Evolutionary conservation across 2,797 vertebrate species (phyloP), one percentile per base, ranked within the genome.

Genomic region (Carcharodon carcharias): DNA sequence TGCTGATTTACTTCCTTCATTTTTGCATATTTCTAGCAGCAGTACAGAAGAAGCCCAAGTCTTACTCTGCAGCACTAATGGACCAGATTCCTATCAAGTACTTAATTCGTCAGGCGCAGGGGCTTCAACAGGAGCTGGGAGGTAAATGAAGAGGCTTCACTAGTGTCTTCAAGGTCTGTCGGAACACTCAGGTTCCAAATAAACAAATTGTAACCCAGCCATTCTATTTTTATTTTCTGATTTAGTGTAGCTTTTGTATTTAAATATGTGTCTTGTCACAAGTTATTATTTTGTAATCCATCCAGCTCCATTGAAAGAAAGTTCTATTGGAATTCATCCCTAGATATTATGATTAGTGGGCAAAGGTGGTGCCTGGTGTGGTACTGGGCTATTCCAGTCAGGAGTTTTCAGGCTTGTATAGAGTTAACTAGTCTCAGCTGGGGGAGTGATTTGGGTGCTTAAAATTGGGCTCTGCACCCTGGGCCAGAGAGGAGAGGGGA

Each of bases 1-100:
- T 65, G 61, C 31, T 35, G 73, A 95, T 26, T 77, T 4, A 56
- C 50, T 58, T 35, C 12, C 18, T 54, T 95, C 45, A 71, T 11
- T 95, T 67, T 95, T 77, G 16, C 50, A 54, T 58, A 7, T 96
- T 28, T 63, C 28, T 77, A 87, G 99, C 99, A 96, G 98, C 98
- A 96, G 99, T 99, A 99, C 99, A 99, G 97, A 99, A 97, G 97
- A 99, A 99, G 96, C 99, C 99, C 93, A 99, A 99, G 97, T 99
- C 99, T 31, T 99, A 99, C 97, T 99, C 99, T 0, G 98, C 99
- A 45, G 98, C 99, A 0, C 96, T 99, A 97, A 99, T 99, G 99
- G 99, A 99, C 97, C 99, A 99, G 97, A 99, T 99, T 97, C 99
- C 99, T 96, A 99, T 99, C 97, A 99, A 99, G 97, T 99, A 98